These are phyloP conservation scores for Eutolmus rufibarbis DNA, from an alignment of 2,888 invertebrate genomes.

Conservation along the genomic window DNA sequence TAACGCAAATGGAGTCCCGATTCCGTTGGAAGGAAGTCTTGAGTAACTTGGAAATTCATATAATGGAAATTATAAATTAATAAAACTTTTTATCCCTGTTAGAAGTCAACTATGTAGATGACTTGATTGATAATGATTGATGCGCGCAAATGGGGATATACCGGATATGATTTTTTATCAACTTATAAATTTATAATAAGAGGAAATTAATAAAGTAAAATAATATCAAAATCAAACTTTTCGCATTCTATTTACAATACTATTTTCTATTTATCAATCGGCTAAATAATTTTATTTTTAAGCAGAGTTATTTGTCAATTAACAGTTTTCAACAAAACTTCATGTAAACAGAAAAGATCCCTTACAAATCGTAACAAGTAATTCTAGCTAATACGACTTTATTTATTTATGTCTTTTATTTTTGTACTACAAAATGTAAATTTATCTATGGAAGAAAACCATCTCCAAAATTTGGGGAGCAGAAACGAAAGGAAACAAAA, in stretches of 20 bases:
- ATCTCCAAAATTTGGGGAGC: background rate
- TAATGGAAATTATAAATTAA: too few species aligned
- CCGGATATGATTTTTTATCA: too few species aligned
- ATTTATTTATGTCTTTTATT: background rate
- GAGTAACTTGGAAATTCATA: too few species aligned
- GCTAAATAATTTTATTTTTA: background rate
- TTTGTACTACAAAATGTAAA: background rate
- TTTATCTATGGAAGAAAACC: background rate
- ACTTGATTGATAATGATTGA: too few species aligned
- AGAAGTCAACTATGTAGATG: too few species aligned
- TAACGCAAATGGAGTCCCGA: too few species aligned
- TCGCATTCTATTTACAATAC: background rate
- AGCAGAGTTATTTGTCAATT: background rate
- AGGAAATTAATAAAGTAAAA: too few species aligned
- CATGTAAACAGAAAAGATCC: background rate
- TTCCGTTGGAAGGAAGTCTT: too few species aligned
- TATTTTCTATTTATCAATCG: background rate
- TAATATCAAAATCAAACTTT: background rate
- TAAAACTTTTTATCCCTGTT: too few species aligned
- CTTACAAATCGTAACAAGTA: background rate
- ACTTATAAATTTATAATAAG: too few species aligned
- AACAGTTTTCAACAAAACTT: background rate
- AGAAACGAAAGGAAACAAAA: background rate
- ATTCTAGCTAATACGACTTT: background rate
- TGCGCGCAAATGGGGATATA: too few species aligned